A percentile compares a stretch with the other conserved stretches of the same genome.
Evolutionary conservation across 2,797 vertebrate genomes (phyloP).

Genomic region (Calcarius lapponicus): DNA sequence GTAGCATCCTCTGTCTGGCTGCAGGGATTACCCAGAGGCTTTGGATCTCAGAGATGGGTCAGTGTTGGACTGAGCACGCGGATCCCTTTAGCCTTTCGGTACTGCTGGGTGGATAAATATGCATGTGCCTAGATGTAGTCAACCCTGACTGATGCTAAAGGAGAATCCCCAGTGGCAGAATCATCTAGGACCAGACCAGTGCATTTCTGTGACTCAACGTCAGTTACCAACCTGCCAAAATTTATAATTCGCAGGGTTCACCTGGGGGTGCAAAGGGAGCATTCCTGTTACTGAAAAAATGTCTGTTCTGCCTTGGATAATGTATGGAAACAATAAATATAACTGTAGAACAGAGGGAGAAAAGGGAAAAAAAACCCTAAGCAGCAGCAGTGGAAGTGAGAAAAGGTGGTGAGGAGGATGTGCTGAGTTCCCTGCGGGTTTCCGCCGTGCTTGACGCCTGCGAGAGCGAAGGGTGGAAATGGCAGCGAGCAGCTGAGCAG

Average conservation of each 20-base stretch:
- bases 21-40: neutral
- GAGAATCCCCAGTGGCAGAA: neutral
- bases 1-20: neutral
- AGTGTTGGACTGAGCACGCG: neutral
- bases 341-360: neutral
- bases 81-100: neutral
- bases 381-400: neutral
- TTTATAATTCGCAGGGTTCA: fast-evolving
- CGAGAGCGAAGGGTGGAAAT: fast-evolving
- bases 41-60: neutral
- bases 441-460: fast-evolving
- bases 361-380: fast-evolving
- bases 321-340: slow-evolving; percentile 18
- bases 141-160: neutral
- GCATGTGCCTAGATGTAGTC: neutral
- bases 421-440: neutral
- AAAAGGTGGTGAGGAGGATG: neutral
- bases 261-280: fast-evolving
- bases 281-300: neutral
- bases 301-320: neutral
- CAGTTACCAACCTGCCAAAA: neutral
- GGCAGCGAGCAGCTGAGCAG: fast-evolving
- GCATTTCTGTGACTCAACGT: neutral
- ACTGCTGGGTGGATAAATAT: neutral
- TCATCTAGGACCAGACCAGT: neutral